Conservation (phyloP, 2,888 invertebrate genomes). For the Catonia carolina region DNA sequence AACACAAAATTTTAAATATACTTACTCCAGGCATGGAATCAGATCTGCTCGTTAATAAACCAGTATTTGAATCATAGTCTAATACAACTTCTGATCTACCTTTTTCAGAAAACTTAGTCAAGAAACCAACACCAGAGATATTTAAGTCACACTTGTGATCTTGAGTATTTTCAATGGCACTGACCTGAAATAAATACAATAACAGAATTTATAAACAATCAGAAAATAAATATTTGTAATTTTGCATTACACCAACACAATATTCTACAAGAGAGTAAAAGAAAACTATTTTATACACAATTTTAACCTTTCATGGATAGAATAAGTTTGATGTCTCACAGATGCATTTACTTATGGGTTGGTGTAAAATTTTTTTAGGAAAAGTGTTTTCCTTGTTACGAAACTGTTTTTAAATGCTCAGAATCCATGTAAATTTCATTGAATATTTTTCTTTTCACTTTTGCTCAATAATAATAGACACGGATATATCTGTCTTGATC, state of each 20-base stretch:
- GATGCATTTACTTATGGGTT: too few relatives aligned
- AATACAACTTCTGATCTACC: constrained; percentile 83
- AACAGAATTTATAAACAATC: background rate
- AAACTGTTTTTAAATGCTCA: too few relatives aligned
- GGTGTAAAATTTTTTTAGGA: too few relatives aligned
- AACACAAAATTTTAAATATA: too few relatives aligned
- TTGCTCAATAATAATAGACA: too few relatives aligned
- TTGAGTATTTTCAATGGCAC: constrained; percentile 89
- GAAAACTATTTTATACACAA: background rate
- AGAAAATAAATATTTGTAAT: background rate
- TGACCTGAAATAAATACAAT: constrained; percentile 42
- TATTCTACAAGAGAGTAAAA: background rate
- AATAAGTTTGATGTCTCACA: too few relatives aligned
- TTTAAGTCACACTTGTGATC: constrained; percentile 87
- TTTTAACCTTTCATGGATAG: too few relatives aligned
- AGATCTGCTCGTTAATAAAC: constrained; percentile 76
- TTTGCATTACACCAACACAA: background rate
- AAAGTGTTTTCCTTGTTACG: too few relatives aligned
- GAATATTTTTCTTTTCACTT: too few relatives aligned
- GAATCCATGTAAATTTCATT: too few relatives aligned
- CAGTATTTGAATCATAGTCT: constrained; percentile 84
- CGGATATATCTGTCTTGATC: too few relatives aligned
- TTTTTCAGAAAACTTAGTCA: constrained; percentile 81
- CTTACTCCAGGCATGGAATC: constrained; percentile 52
- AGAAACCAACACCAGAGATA: constrained; percentile 86